Evolutionary conservation across 2,797 vertebrate genomes (phyloP), one percentile per base, ranked within the genome.

Genomic region (Squalus acanthias): DNA sequence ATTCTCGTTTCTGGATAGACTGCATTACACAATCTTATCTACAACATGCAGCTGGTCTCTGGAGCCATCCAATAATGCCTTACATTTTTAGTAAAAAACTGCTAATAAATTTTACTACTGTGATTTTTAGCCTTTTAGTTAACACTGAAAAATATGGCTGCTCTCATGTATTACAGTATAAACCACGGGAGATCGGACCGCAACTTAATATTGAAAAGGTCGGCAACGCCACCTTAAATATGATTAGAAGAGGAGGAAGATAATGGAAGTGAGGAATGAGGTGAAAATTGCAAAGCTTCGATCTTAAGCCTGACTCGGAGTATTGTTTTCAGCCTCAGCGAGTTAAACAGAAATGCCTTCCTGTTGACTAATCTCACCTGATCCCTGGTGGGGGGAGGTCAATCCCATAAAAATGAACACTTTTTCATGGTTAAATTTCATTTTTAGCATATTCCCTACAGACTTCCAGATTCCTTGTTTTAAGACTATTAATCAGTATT

Each of bases 401-500:
- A 87, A 57, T n/a, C 92, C 96, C 93, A 96, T 96, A 96, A 96
- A 96, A 96, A 96, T 95, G 96, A 96, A 96, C 72, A 94, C 96
- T 96, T 97, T 96, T 96, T 96, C 96, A 96, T 96, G 96, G 96
- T 96, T 97, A 95, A 70, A 96, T 97, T 97, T 97, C 97, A 97
- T 96, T 96, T 96, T 96, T 96, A 96, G 95, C 92, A 76, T 96
- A 95, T 93, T 96, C 96, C 96, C 97, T 96, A 91, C 82, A 53
- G 94, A 65, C 97, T 97, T 96, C 96, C 94, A 96, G 96, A 97
- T 97, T 97, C 97, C 97, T 98, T 97, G 97, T 98, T 97, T 97
- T 96, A 97, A 97, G 97, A 97, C 98, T 98, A 98, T 98, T 98
- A 98, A 98, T 98, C 98, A 98, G 98, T 97, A 98, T 98, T 98